These are phyloP conservation scores for Chaetodon trifascialis DNA, from an alignment of 2,113 vertebrate genomes.

Conservation along the genomic window DNA sequence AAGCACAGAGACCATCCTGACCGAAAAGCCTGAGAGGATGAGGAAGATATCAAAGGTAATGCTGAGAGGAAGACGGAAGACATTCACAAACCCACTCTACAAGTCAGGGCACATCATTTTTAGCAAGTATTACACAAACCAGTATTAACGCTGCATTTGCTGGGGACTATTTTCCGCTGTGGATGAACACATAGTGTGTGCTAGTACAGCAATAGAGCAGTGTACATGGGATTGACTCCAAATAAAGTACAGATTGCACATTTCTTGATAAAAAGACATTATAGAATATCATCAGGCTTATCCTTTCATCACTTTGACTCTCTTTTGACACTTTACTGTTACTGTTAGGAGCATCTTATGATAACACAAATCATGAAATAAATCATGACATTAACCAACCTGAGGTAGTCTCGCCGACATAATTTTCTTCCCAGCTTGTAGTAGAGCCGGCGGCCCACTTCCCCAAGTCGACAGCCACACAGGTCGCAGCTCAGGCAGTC, in stretches of 20 bases:
- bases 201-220: background rate
- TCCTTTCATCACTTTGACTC: background rate
- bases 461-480: conserved; percentile 95
- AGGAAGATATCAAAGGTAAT: background rate
- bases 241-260: background rate
- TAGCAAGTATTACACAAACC: background rate
- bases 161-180: background rate
- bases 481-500: conserved; percentile 99
- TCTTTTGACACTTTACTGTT: background rate
- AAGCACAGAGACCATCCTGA: conserved; percentile 96
- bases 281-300: background rate
- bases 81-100: background rate
- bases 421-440: conserved; percentile 98
- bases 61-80: conserved; percentile 10
- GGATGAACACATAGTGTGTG: background rate
- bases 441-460: conserved; percentile 95
- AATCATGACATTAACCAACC: conserved; percentile 80
- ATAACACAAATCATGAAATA: background rate
- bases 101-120: background rate
- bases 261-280: background rate
- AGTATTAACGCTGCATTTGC: background rate
- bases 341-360: background rate
- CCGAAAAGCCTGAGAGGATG: conserved; percentile 91
- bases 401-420: conserved; percentile 97
- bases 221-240: background rate